Conservation (phyloP, 2,888 invertebrate genomes). For the Eueremaeus valkanovi region DNA sequence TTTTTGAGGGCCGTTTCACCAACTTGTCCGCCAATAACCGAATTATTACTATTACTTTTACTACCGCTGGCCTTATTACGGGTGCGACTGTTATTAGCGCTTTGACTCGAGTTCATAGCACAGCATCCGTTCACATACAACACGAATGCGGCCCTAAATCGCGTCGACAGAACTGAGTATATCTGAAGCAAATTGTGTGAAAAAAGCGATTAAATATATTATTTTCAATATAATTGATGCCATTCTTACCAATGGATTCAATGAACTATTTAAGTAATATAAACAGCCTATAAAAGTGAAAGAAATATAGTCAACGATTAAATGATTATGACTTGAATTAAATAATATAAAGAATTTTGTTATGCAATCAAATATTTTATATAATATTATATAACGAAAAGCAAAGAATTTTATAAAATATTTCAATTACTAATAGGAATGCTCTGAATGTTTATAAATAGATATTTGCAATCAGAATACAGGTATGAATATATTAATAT, state of each 20-base stretch:
- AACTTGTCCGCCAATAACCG: background rate
- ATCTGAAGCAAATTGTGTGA: slow-evolving; percentile 15
- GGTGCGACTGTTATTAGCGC: background rate
- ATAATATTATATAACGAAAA: too few species aligned
- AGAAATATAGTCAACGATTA: too few species aligned
- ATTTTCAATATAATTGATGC: background rate
- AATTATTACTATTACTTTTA: slow-evolving; percentile 38
- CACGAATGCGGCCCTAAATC: slow-evolving; percentile 49
- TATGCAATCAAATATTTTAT: too few species aligned
- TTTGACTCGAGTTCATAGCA: slow-evolving; percentile 19
- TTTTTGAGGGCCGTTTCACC: background rate
- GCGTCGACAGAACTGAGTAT: slow-evolving; percentile 48
- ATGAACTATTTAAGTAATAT: slow-evolving; percentile 39
- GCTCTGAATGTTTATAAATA: too few species aligned
- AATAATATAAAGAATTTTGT: too few species aligned
- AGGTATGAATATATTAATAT: too few species aligned
- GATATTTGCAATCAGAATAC: too few species aligned
- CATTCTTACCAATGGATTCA: slow-evolving; percentile 42
- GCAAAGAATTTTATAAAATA: too few species aligned
- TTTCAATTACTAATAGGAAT: too few species aligned
- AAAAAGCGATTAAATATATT: background rate
- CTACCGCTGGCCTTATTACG: slow-evolving; percentile 13
- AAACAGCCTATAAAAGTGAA: slow-evolving; percentile 40
- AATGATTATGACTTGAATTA: too few species aligned
- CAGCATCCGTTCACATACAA: slow-evolving; percentile 39